These are phyloP conservation scores for Coregonus clupeaformis DNA, from an alignment of 2,113 vertebrate genomes.

Conservation along the genomic window DNA sequence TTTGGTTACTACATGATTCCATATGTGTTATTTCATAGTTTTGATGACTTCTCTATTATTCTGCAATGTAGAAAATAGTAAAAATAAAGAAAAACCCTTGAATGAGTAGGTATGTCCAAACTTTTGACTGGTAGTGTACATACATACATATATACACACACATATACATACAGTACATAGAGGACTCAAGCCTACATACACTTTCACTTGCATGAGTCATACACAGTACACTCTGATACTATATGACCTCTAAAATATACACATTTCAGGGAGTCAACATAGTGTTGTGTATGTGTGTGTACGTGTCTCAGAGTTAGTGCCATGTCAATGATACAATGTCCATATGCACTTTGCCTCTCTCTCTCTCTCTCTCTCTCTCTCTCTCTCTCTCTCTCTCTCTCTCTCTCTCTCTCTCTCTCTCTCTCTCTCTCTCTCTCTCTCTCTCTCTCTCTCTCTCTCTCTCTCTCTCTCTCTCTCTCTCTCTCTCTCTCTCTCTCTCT, in stretches of 20 bases:
- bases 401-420: slow-evolving; percentile 2
- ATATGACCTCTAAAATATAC: background rate
- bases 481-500: background rate
- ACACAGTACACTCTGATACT: slow-evolving; percentile 24
- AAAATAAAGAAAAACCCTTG: too few species aligned
- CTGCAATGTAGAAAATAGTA: too few species aligned
- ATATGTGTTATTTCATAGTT: too few species aligned
- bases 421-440: slow-evolving; percentile 24
- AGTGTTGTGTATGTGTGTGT: slow-evolving; percentile 34
- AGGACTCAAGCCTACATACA: background rate
- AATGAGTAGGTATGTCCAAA: too few species aligned
- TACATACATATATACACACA: too few species aligned
- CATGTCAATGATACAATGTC: slow-evolving; percentile 77
- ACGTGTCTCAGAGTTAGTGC: slow-evolving; percentile 60
- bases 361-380: slow-evolving; percentile 58
- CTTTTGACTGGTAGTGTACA: too few species aligned
- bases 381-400: slow-evolving; percentile 16
- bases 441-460: slow-evolving; percentile 58
- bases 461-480: slow-evolving; percentile 35
- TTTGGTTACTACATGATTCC: too few species aligned
- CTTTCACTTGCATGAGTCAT: slow-evolving; percentile 8
- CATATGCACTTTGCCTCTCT: slow-evolving; percentile 79
- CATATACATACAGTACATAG: background rate
- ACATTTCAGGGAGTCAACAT: slow-evolving; percentile 32
- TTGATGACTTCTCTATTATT: too few species aligned